Percentiles rank a stretch among this genome's conserved stretches.
phyloP scores from a whole-genome alignment of 2,888 invertebrate species.

The Eumacrocentrus americanus region DNA sequence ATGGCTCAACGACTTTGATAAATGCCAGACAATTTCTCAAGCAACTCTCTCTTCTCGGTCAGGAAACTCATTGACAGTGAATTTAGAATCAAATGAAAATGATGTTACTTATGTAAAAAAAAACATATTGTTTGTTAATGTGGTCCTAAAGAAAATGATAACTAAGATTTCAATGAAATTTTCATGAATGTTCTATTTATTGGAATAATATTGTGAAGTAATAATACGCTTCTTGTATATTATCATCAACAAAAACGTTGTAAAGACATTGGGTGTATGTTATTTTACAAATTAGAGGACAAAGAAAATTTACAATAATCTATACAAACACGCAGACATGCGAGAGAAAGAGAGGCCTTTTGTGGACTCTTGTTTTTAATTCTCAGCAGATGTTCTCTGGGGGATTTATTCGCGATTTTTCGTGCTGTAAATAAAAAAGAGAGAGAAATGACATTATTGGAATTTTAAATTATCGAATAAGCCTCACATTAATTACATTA shows the following conservation, averaged over 20 bases:
- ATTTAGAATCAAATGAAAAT: conserved; percentile 29
- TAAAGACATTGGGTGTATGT: neutral
- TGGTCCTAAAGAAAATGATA: neutral
- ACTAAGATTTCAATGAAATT: neutral
- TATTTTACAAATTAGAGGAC: neutral
- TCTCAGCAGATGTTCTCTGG: conserved; percentile 27
- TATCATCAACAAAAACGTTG: neutral
- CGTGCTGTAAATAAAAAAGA: conserved; percentile 37
- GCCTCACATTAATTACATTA: neutral
- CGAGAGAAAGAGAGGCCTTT: neutral
- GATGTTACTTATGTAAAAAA: neutral
- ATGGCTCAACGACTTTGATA: conserved; percentile 92
- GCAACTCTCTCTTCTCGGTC: conserved; percentile 82
- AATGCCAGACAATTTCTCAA: conserved; percentile 94
- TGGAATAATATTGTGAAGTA: conserved; percentile 11
- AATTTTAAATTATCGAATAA: conserved; percentile 1
- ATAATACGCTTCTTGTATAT: neutral
- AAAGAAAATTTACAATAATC: neutral
- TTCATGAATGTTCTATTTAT: conserved; percentile 2
- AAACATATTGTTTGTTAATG: neutral
- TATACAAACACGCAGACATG: conserved; percentile 1
- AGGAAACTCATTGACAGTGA: conserved; percentile 67
- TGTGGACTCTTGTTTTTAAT: neutral
- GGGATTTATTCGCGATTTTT: conserved; percentile 34
- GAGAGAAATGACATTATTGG: conserved; percentile 22